phyloP scores from a whole-genome alignment of 2,888 invertebrate genomes.

The Pandemis cinnamomeana region DNA sequence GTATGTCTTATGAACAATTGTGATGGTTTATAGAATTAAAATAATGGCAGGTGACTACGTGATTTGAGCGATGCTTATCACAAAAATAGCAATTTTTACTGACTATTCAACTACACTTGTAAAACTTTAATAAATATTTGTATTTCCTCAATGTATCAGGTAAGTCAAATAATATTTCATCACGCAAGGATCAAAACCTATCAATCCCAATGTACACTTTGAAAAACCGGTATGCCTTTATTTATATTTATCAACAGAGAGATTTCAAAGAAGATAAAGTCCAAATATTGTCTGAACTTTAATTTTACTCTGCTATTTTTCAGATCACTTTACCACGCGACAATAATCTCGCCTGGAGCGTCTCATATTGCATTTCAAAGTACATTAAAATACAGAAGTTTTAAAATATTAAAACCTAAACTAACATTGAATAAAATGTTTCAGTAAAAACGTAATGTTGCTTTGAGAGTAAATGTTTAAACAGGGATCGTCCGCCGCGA shows the following conservation, averaged over 20 bases:
- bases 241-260: not conserved
- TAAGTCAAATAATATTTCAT: not conserved
- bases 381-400: not conserved
- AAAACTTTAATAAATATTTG: not conserved
- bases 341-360: not conserved
- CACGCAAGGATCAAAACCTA: not conserved
- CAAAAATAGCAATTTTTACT: too few species aligned
- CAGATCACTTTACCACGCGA: not conserved
- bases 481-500: not conserved
- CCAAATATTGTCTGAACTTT: not conserved
- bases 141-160: not conserved
- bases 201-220: not conserved
- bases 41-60: too few species aligned
- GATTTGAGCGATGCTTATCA: too few species aligned
- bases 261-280: not conserved
- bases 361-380: not conserved
- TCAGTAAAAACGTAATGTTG: constrained; percentile 15
- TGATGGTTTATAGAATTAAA: not conserved
- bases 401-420: not conserved
- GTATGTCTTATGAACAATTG: not conserved
- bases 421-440: constrained; percentile 2
- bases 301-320: not conserved
- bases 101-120: not conserved
- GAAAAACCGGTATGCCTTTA: not conserved
- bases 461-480: constrained; percentile 21